Evolutionary conservation across 2,888 invertebrate species (phyloP).

Genomic region (Rhynchonema sp.): DNA sequence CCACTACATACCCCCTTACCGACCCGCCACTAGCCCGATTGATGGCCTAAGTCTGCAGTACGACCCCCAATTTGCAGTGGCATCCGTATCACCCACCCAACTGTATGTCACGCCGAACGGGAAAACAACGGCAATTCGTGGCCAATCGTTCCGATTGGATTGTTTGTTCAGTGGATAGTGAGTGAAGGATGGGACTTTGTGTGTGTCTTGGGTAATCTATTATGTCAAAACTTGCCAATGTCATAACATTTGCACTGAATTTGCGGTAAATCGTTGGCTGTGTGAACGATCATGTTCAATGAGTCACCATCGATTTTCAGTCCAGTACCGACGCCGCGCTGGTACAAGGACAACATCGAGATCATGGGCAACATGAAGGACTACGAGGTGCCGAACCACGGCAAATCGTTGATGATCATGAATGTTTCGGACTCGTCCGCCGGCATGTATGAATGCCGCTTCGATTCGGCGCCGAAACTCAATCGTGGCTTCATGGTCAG

Average conservation of each 20-base stretch:
- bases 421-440: conserved; percentile 68
- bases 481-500: conserved; percentile 28
- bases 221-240: too few relatives aligned
- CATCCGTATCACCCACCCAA: not conserved
- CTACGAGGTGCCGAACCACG: conserved; percentile 1
- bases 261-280: too few relatives aligned
- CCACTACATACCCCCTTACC: too few relatives aligned
- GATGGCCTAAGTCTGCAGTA: too few relatives aligned
- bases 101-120: not conserved
- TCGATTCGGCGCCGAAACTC: conserved; percentile 24
- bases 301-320: conserved; percentile 14
- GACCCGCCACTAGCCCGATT: too few relatives aligned
- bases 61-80: not conserved
- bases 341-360: conserved; percentile 23
- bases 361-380: conserved; percentile 10
- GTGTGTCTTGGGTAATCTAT: too few relatives aligned
- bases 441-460: conserved; percentile 70
- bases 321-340: conserved; percentile 22
- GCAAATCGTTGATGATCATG: conserved; percentile 39
- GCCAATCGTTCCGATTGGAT: conserved; percentile 28
- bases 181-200: too few relatives aligned
- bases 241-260: too few relatives aligned
- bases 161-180: conserved; percentile 37
- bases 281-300: too few relatives aligned
- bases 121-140: conserved; percentile 19